Evolutionary conservation across 2,888 invertebrate species (phyloP), one percentile per base, ranked within the genome.

Genomic region (Cephalotes varians): DNA sequence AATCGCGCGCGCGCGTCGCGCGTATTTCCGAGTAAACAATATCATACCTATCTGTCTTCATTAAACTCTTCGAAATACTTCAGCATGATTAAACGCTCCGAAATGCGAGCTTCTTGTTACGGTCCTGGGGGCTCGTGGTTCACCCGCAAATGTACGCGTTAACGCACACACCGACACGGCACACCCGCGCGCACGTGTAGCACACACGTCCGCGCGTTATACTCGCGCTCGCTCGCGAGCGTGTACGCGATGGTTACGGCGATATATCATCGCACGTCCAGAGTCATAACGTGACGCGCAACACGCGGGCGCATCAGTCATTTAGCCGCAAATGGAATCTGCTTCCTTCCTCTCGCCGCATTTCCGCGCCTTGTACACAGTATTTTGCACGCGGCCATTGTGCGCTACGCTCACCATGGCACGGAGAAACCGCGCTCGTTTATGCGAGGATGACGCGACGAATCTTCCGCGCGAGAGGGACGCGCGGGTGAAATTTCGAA

Each of bases 311-410:
- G 91, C 93, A 93, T 93, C 93, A 93, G 93, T 93, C 93, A 93
- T 93, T 93, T 93, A 93, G 92, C 91, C 91, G 88, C 92, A 93
- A 93, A 93, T 93, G 93, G 91, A 92, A 92, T 90, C 91, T 89
- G 91, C 91, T 92, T 90, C 90, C 91, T 91, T 92, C 90, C 92
- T 89, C 90, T 89, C 86, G 89, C 90, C 90, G 82, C 87, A 85
- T 89, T 90, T 90, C 90, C 90, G 90, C 88, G 83, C 90, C 89
- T 90, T 88, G 86, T 86, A 85, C 86, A 85, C 85, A 84, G 69
- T 83, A 86, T 87, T 90, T 90, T 88, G 82, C 82, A 82, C 87
- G 67, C 62, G 84, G 37, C 73, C 71, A 69, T 86, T 82, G 84
- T 85, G 74, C 69, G 25, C 7, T n/a, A 54, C n/a, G 47, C 40